A percentile compares a stretch with the other conserved stretches of the same genome.
Evolutionary conservation across 2,797 vertebrate genomes (phyloP).

Genomic region (Typhlichthys eigenmanni): DNA sequence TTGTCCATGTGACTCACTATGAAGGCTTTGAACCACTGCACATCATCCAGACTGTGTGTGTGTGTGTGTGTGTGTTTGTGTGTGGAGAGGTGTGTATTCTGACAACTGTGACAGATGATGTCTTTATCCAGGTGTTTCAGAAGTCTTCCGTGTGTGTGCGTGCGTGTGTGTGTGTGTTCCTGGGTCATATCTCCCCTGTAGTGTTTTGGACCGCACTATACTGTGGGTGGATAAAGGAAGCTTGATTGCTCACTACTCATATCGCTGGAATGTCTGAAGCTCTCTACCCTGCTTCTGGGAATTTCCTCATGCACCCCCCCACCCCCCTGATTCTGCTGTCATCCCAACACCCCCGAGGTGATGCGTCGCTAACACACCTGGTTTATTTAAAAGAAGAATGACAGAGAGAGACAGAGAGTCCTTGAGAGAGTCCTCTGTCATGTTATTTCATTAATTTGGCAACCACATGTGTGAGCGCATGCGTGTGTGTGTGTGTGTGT

Average conservation of each 20-base stretch:
- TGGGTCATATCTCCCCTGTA: conserved; percentile 70
- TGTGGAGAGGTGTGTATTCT: conserved; percentile 49
- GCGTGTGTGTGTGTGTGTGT: conserved; percentile 6
- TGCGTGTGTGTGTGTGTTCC: conserved; percentile 36
- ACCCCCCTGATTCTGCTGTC: conserved; percentile 32
- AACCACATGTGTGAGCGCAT: conserved; percentile 20
- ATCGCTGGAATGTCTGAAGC: conserved; percentile 76
- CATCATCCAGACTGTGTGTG: conserved; percentile 4
- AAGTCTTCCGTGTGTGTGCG: conserved; percentile 36
- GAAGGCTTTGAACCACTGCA: conserved; percentile 30
- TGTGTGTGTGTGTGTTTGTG: conserved; percentile 28
- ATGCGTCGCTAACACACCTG: conserved; percentile 70
- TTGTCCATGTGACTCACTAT: conserved; percentile 57
- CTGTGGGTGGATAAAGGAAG: conserved; percentile 57
- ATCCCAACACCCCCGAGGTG: conserved; percentile 67
- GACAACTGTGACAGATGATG: conserved; percentile 74
- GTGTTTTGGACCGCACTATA: conserved; percentile 70
- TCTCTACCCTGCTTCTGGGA: conserved; percentile 64
- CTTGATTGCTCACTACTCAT: conserved; percentile 64
- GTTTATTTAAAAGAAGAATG: conserved; percentile 57
- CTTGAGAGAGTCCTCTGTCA: conserved; percentile 61
- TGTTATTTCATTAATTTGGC: conserved; percentile 53
- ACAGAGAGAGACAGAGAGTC: conserved; percentile 47
- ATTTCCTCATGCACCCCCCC: conserved; percentile 64
- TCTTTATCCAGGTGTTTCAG: conserved; percentile 76